phyloP scores from a whole-genome alignment of 2,797 vertebrate genomes.

The Glossophaga mutica region DNA sequence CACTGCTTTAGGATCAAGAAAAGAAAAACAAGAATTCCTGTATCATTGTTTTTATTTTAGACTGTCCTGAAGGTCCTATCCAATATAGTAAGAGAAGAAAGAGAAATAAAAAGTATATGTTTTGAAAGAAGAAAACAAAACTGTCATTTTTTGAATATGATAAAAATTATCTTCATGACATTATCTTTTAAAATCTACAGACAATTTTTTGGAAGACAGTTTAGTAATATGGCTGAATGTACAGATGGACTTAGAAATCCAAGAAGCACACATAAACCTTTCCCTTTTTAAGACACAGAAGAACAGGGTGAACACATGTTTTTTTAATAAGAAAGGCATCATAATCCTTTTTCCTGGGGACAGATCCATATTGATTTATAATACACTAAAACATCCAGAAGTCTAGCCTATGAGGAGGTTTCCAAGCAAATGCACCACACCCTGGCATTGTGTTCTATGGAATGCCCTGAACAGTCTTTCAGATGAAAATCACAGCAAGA shows the following conservation, averaged over 20 bases:
- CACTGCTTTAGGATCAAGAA: background rate
- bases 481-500: background rate
- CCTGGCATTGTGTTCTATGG: background rate
- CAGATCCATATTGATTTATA: background rate
- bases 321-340: background rate
- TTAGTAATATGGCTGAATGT: background rate
- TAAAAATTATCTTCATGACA: background rate
- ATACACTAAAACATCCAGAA: background rate
- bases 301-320: background rate
- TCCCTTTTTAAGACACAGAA: background rate
- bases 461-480: background rate
- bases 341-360: background rate
- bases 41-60: background rate
- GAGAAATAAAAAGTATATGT: background rate
- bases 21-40: background rate
- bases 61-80: background rate
- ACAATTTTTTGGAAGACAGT: background rate
- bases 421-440: background rate
- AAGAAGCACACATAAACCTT: background rate
- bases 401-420: background rate
- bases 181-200: background rate
- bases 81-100: background rate
- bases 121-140: constrained; percentile 12
- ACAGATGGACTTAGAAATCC: background rate
- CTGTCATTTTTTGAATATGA: background rate